phyloP scores from a whole-genome alignment of 2,113 vertebrate genomes.

The Hassar affinis region DNA sequence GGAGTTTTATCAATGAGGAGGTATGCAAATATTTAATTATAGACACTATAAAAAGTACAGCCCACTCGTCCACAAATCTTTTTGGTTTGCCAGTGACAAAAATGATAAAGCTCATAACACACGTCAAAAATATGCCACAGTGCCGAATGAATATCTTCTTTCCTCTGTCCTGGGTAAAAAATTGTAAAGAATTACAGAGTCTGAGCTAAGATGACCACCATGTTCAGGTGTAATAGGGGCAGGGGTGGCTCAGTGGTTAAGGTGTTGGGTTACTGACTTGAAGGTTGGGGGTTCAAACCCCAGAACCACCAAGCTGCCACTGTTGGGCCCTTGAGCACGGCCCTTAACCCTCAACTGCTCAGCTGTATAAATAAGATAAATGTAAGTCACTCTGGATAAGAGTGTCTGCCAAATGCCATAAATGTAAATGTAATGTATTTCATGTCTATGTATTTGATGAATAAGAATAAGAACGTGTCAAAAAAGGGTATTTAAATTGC shows the following conservation, averaged over 20 bases:
- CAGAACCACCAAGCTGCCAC: too few relatives aligned
- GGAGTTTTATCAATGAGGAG: background rate
- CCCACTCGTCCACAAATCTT: background rate
- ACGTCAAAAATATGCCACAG: background rate
- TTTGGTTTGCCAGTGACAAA: background rate
- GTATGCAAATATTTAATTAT: constrained; percentile 11
- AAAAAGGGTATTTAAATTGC: background rate
- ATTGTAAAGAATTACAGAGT: background rate
- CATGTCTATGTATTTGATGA: background rate
- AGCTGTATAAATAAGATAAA: too few relatives aligned
- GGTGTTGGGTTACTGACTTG: too few relatives aligned
- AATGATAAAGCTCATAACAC: background rate
- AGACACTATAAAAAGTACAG: background rate
- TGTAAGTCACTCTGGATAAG: too few relatives aligned
- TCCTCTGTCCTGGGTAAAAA: background rate
- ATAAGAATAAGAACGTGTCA: background rate
- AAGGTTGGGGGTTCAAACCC: too few relatives aligned
- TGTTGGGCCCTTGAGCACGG: too few relatives aligned
- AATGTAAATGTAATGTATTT: too few relatives aligned
- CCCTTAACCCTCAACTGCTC: too few relatives aligned
- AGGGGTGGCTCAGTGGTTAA: too few relatives aligned
- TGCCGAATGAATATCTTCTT: background rate
- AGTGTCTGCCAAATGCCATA: too few relatives aligned
- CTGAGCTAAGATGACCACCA: background rate
- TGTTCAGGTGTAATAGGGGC: background rate